Conservation (phyloP, 1,140 invertebrate species). For the Microplitis demolitor region DNA sequence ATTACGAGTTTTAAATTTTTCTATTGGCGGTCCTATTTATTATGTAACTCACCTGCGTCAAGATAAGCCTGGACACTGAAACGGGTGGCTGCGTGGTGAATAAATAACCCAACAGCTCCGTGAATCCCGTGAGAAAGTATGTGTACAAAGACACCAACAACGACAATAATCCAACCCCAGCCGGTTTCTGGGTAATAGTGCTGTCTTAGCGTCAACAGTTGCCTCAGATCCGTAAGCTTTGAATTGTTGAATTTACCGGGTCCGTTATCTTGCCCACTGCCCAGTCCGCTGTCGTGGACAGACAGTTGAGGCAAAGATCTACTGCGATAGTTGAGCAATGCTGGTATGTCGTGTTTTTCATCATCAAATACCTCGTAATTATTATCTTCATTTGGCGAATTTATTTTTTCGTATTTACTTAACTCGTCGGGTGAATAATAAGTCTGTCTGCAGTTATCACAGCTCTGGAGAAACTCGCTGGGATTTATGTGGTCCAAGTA, state of each 20-base stretch:
- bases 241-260: conserved; percentile 39
- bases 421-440: background rate
- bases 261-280: conserved; percentile 49
- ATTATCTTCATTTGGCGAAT: background rate
- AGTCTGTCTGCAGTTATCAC: conserved; percentile 28
- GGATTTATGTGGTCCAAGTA: too few relatives aligned
- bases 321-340: conserved; percentile 41
- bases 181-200: conserved; percentile 79
- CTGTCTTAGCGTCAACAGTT: conserved; percentile 67
- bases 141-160: conserved; percentile 67
- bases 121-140: conserved; percentile 70
- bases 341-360: conserved; percentile 25
- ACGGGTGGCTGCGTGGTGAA: conserved; percentile 59
- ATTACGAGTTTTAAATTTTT: background rate
- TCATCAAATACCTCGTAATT: background rate
- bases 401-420: background rate
- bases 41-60: conserved; percentile 60
- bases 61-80: conserved; percentile 59
- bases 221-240: conserved; percentile 60
- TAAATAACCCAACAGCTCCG: conserved; percentile 64
- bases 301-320: conserved; percentile 50
- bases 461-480: background rate
- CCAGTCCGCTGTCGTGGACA: conserved; percentile 48
- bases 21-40: background rate
- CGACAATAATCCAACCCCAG: conserved; percentile 74